Evolutionary conservation across 2,797 vertebrate species (phyloP), one percentile per base, ranked within the genome.

Genomic region (Acrossocheilus fasciatus): DNA sequence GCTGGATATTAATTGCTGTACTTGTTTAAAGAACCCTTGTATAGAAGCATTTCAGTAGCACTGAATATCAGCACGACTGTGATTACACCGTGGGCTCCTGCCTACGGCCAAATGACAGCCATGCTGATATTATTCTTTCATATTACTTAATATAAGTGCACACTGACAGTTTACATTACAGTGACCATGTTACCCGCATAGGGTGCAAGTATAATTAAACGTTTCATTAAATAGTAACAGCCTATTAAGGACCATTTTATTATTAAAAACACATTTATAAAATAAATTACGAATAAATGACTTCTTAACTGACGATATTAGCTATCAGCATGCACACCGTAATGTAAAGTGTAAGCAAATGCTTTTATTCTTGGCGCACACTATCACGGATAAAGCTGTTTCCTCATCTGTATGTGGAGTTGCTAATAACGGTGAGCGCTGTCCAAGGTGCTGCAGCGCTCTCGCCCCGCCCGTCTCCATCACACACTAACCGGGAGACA

Each of bases 401-500:
- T 50, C 36, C 54, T 81, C 79, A 81, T 74, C 70, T 86, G 79
- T 66, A 86, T 82, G 78, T 82, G 85, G 6, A 66, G 85, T 75
- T n/a, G 85, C 85, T 86, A 74, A 75, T 73, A 70, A 70, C 86
- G 47, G 77, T 82, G 47, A 82, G 68, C 91, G 92, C 91, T 92
- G 93, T 94, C 93, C 93, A 94, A 94, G 94, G 94, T 94, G 94
- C 95, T 91, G 91, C 94, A 92, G 92, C 89, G 91, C 91, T 91
- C 91, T 92, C 85, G 92, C 92, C 94, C 93, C 94, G 93, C 93
- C 95, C 93, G 91, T 91, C 92, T 89, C 83, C 88, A 86, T 82
- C 85, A 87, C 83, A 87, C 66, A 45, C 88, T 90, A 90, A 89
- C 86, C 87, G 90, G 82, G 84, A 86, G 86, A 81, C 91, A 91